Conservation (phyloP, 2,797 vertebrate genomes). For the Ctenopoma kingsleyae region DNA sequence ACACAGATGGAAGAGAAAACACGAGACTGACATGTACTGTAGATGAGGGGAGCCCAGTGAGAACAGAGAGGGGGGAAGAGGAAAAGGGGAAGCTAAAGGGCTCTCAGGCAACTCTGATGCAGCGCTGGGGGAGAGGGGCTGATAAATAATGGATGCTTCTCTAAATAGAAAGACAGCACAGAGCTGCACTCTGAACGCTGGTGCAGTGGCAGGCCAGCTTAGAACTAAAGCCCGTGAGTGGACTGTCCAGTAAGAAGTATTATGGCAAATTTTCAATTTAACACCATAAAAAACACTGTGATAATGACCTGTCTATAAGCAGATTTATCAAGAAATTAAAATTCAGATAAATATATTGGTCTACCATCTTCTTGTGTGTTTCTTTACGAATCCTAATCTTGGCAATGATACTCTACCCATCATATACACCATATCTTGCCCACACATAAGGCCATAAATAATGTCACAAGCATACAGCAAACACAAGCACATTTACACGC, state of each 20-base stretch:
- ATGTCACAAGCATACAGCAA: background rate
- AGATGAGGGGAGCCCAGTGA: slow-evolving; percentile 40
- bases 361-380: background rate
- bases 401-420: background rate
- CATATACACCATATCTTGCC: slow-evolving; percentile 6
- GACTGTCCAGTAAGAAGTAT: slow-evolving; percentile 2
- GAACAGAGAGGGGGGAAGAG: slow-evolving; percentile 28
- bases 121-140: slow-evolving; percentile 55
- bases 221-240: slow-evolving; percentile 25
- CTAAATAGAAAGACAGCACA: slow-evolving; percentile 80
- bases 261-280: background rate
- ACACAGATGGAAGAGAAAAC: slow-evolving; percentile 19
- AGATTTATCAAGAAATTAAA: background rate
- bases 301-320: background rate
- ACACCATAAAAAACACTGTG: background rate
- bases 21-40: slow-evolving; percentile 45
- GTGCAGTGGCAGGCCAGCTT: slow-evolving; percentile 29
- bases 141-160: slow-evolving; percentile 86
- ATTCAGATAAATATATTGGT: background rate
- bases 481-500: background rate
- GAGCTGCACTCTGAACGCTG: slow-evolving; percentile 48
- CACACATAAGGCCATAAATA: background rate
- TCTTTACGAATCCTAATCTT: slow-evolving; percentile 1
- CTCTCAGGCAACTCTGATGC: slow-evolving; percentile 77
- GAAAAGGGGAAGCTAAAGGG: slow-evolving; percentile 56